Conservation (phyloP, 2,113 vertebrate species). For the Tetrax tetrax region DNA sequence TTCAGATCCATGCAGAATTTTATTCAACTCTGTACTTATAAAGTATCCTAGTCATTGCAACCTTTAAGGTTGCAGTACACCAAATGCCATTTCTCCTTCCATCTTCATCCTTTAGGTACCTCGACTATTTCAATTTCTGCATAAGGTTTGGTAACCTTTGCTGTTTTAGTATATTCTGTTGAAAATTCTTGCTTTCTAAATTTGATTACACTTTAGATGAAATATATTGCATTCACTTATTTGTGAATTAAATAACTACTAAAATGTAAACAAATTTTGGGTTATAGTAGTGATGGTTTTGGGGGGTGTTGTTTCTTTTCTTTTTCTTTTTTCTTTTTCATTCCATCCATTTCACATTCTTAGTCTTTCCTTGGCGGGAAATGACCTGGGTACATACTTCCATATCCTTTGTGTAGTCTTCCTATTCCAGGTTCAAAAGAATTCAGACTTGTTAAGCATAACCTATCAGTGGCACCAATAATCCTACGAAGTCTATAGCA, state of each 20-base stretch:
- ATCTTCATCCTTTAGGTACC: not conserved
- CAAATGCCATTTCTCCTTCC: not conserved
- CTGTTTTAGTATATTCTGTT: not conserved
- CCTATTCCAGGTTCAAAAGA: not conserved
- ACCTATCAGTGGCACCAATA: not conserved
- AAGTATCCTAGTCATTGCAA: not conserved
- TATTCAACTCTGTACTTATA: not conserved
- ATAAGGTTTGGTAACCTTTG: not conserved
- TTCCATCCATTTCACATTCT: not conserved
- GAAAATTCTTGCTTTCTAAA: not conserved
- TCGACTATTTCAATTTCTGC: not conserved
- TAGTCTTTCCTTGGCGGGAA: not conserved
- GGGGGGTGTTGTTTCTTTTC: fast-evolving
- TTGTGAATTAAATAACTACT: not conserved
- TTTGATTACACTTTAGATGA: not conserved
- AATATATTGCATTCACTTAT: not conserved
- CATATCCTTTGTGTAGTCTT: not conserved
- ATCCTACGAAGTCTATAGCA: not conserved
- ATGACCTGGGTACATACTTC: not conserved
- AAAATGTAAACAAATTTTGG: not conserved
- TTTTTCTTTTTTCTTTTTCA: not conserved
- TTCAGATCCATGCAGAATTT: not conserved
- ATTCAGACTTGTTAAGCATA: not conserved
- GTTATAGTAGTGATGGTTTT: fast-evolving
- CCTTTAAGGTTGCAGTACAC: not conserved